Evolutionary conservation across 2,888 invertebrate species (phyloP), one percentile per base, ranked within the genome.

Genomic region (Cephus pygmeus): DNA sequence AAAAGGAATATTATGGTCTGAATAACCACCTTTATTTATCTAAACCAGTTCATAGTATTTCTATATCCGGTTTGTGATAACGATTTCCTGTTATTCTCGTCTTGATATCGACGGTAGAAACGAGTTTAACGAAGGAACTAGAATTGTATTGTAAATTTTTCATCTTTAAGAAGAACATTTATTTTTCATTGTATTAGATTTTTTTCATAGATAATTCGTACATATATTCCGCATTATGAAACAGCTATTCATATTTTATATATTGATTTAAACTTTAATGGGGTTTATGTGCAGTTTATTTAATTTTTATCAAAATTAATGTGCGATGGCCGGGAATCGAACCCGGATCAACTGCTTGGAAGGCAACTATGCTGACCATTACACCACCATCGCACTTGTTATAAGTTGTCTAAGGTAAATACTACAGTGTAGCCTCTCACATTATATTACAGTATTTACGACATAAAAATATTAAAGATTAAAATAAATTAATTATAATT

Each of bases 261-360:
- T 23, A 9, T 9, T 9, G 6, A 23, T 23, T 56, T 2, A 56
- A 56, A 56, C 0, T 56, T 9, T 23, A 23, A 56, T 23, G 23
- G 12, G 6, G 4, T 56, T 56, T 56, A 56, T 56, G 15, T 56
- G 1, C 1, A 23, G 9, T 23, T 56, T 23, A 23, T 56, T 23
- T 56, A 76, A 79, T 12, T 71, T 71, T 31, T 71, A 30, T 15
- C 30, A 82, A 80, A 82, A 81, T 79, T 75, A 81, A 79, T 83
- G 81, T 85, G 85, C 84, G 85, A 83, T 84, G 85, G 84, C 85
- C 84, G 84, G 84, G 85, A 85, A 83, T 85, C 85, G 85, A 85
- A 85, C 85, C 84, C 84, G 83, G 85, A 83, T 84, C 85, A 83
- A 84, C 82, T 84, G 84, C 83, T 84, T 85, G 83, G 84, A 85